A percentile compares a stretch with the other conserved stretches of the same genome.
Conservation (phyloP, 2,888 invertebrate species). For the Drosophila helvetica region DNA sequence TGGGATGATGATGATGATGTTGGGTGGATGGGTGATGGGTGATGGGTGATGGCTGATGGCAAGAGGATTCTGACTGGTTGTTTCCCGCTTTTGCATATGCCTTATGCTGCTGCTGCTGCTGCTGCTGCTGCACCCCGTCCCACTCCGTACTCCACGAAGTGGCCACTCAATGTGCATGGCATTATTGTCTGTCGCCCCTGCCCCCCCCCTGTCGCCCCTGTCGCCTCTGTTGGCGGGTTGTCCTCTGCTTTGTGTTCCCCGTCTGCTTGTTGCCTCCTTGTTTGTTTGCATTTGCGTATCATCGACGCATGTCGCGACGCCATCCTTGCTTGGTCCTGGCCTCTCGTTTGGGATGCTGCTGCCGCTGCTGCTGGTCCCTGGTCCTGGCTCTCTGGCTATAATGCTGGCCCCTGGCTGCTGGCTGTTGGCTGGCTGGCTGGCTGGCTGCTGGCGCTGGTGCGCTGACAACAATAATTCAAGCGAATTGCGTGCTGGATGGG, state of each 20-base stretch:
- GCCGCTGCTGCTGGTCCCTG: conserved; percentile 14
- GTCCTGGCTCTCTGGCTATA: conserved; percentile 3
- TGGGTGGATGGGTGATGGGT: conserved; percentile 18
- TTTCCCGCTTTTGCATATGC: conserved; percentile 72
- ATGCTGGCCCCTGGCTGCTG: conserved; percentile 29
- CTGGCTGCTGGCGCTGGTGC: conserved; percentile 24
- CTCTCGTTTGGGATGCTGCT: conserved; percentile 7
- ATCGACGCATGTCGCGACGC: conserved; percentile 75
- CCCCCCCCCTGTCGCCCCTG: neutral
- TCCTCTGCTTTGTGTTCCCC: conserved; percentile 29
- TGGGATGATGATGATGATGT: conserved; percentile 18
- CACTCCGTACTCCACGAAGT: conserved; percentile 5
- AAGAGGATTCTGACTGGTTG: conserved; percentile 60
- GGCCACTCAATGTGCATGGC: conserved; percentile 57
- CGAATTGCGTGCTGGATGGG: conserved; percentile 76
- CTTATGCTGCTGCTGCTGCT: conserved; percentile 50
- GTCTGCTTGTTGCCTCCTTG: conserved; percentile 47
- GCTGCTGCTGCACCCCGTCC: conserved; percentile 15
- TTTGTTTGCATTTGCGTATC: conserved; percentile 80
- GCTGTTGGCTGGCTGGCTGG: conserved; percentile 14
- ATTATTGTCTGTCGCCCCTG: conserved; percentile 43
- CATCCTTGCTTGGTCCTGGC: conserved; percentile 43
- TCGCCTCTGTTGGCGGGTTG: neutral
- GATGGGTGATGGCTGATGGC: conserved; percentile 19
- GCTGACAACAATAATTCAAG: conserved; percentile 76